phyloP scores from a whole-genome alignment of 2,888 invertebrate species.

The Melanostoma scalare region DNA sequence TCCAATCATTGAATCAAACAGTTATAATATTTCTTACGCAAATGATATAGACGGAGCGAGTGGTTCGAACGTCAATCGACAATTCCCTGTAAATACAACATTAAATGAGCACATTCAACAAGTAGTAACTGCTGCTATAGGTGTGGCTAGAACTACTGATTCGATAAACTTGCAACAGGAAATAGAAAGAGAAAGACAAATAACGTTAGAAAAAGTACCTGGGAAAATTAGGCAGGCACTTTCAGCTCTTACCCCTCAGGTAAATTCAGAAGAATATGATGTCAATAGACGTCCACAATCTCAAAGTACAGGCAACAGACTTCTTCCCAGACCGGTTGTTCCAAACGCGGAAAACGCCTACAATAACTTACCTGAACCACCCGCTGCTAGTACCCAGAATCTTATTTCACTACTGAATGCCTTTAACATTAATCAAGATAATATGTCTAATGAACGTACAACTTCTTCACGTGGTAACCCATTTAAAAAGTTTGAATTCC shows the following conservation, averaged over 20 bases:
- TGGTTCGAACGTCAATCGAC: neutral
- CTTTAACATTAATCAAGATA: neutral
- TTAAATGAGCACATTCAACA: neutral
- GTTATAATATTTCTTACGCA: neutral
- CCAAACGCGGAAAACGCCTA: neutral
- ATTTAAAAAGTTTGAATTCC: conserved; percentile 9
- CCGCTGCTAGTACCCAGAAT: neutral
- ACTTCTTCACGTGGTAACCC: neutral
- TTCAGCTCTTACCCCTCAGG: neutral
- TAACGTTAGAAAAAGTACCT: neutral
- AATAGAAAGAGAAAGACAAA: conserved; percentile 16
- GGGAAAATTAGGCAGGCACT: neutral
- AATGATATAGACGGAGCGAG: neutral
- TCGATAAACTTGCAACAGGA: neutral
- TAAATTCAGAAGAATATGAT: neutral
- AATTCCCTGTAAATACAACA: neutral
- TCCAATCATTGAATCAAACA: too few species aligned
- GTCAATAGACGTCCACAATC: conserved; percentile 1
- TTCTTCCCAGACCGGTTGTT: neutral
- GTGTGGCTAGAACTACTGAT: neutral
- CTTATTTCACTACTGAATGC: neutral
- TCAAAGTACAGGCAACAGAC: neutral
- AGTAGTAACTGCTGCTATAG: conserved; percentile 1
- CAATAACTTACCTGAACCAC: neutral
- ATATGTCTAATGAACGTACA: neutral